A percentile compares a stretch with the other conserved stretches of the same genome.
Evolutionary conservation across 2,888 invertebrate genomes (phyloP).

Genomic region (Caenorhabditis sp.): DNA sequence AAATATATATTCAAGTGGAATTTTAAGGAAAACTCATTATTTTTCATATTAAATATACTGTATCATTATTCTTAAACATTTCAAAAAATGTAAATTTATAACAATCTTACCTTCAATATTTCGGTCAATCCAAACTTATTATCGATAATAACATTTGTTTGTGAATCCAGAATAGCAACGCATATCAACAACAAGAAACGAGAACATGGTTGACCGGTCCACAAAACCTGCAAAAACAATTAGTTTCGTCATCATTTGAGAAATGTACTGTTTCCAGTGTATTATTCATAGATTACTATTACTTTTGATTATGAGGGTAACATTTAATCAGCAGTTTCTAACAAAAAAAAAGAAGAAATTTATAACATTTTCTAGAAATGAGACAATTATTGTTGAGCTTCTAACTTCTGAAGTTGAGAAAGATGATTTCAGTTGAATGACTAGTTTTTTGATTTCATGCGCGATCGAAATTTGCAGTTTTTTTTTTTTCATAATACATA

Average conservation of each 20-base stretch:
- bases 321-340: no score
- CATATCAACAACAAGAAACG: conserved; percentile 94
- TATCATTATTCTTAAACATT: neutral
- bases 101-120: conserved; percentile 81
- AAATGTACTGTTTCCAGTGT: neutral
- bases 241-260: conserved; percentile 11
- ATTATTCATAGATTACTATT: neutral
- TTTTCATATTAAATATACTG: neutral
- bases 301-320: no score
- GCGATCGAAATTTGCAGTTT: no score
- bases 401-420: no score
- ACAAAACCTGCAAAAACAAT: conserved; percentile 74
- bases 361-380: no score
- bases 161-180: conserved; percentile 88
- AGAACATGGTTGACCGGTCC: conserved; percentile 91
- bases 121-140: conserved; percentile 93
- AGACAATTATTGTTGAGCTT: no score
- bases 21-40: neutral
- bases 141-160: conserved; percentile 86
- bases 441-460: no score
- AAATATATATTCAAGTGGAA: neutral
- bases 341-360: no score
- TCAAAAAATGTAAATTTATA: neutral
- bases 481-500: no score
- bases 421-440: no score